Evolutionary conservation across 2,797 vertebrate species (phyloP).

Genomic region (Nothura maculosa): DNA sequence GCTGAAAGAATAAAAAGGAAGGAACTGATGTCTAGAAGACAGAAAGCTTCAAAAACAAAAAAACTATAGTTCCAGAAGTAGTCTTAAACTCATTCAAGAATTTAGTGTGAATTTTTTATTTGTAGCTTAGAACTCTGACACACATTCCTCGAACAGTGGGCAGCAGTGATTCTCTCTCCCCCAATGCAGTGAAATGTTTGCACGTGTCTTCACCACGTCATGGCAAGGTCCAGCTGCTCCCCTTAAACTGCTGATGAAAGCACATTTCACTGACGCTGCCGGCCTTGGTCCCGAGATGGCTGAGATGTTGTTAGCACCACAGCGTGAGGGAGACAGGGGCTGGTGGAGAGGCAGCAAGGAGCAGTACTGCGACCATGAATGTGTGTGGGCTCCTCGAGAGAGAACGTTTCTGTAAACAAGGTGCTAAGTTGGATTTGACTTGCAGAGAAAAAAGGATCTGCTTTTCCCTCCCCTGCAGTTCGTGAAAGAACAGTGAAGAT

Average conservation of each 20-base stretch:
- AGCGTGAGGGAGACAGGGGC: accelerated
- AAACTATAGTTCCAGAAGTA: background rate
- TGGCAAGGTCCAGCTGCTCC: background rate
- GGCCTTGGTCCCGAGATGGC: background rate
- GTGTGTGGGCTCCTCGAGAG: background rate
- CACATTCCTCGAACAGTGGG: background rate
- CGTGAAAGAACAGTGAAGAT: constrained; percentile 91
- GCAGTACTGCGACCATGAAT: background rate
- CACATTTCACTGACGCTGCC: background rate
- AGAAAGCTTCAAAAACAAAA: background rate
- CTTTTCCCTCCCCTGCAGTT: constrained; percentile 79
- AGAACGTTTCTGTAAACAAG: background rate
- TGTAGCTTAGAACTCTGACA: background rate
- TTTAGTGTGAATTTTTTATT: background rate
- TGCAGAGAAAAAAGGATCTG: background rate
- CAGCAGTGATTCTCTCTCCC: background rate
- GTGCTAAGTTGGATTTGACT: background rate
- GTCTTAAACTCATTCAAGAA: background rate
- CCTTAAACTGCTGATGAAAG: background rate
- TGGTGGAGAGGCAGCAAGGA: background rate
- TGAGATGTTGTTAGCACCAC: accelerated
- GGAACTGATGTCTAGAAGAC: background rate
- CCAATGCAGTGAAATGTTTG: background rate
- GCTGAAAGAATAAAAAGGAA: background rate
- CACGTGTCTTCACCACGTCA: background rate